Conservation (phyloP, 2,797 vertebrate species). For the Acipenser ruthenus region DNA sequence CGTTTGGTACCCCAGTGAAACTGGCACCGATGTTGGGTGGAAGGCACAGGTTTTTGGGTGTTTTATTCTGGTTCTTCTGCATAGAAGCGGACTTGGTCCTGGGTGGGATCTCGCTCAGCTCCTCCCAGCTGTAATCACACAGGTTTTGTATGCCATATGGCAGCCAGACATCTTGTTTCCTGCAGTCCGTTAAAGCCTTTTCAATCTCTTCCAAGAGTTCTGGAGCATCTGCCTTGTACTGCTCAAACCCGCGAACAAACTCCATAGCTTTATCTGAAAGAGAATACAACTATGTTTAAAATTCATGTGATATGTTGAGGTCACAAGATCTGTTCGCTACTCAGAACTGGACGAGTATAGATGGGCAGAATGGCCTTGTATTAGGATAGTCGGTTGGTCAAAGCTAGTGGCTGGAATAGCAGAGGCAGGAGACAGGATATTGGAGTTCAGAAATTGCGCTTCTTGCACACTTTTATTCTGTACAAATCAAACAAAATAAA, state of each 20-base stretch:
- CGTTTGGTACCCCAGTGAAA: too few relatives aligned
- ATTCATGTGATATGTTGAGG: too few relatives aligned
- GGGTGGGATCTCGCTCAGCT: slow-evolving; percentile 23
- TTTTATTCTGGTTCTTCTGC: slow-evolving; percentile 16
- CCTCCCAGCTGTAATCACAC: slow-evolving; percentile 44
- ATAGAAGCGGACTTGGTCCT: slow-evolving; percentile 18
- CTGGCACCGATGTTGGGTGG: slow-evolving; percentile 7
- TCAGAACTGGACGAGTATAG: too few relatives aligned
- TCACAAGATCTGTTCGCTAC: too few relatives aligned
- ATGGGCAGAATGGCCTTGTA: too few relatives aligned
- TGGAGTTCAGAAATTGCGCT: too few relatives aligned
- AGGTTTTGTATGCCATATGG: slow-evolving; percentile 39
- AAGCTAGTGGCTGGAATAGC: too few relatives aligned
- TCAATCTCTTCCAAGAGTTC: slow-evolving; percentile 34
- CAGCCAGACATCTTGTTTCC: slow-evolving; percentile 26
- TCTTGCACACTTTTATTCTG: too few relatives aligned
- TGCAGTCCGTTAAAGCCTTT: slow-evolving; percentile 24
- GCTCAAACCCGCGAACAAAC: slow-evolving; percentile 11
- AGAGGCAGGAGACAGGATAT: too few relatives aligned
- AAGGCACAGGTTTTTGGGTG: slow-evolving; percentile 29
- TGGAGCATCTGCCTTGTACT: slow-evolving; percentile 28
- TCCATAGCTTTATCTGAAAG: slow-evolving; percentile 5
- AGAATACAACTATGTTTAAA: too few relatives aligned
- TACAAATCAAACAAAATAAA: too few relatives aligned
- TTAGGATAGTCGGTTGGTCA: too few relatives aligned